Conservation (phyloP, 2,888 invertebrate genomes). For the Xestia ashworthii region DNA sequence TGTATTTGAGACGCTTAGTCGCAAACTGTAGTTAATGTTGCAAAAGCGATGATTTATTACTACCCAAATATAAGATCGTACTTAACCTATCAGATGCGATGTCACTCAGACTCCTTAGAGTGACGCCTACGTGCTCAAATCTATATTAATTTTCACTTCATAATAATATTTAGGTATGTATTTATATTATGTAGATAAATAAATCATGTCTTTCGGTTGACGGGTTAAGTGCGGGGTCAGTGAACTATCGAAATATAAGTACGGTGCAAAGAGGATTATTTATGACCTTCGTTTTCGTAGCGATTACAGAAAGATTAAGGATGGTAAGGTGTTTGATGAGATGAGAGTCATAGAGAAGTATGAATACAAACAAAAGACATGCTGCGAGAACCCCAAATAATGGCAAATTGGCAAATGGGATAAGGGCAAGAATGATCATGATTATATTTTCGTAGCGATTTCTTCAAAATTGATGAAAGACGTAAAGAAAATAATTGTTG, state of each 20-base stretch:
- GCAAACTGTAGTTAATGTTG: conserved; percentile 40
- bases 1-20: conserved; percentile 10
- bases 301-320: not conserved
- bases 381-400: no score
- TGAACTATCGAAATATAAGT: conserved; percentile 19
- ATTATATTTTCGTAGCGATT: not conserved
- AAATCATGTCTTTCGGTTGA: conserved; percentile 36
- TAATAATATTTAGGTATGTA: conserved; percentile 28
- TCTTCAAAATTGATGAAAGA: not conserved
- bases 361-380: no score
- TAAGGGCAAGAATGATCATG: no score
- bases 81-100: conserved; percentile 51
- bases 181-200: conserved; percentile 33
- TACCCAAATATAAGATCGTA: conserved; percentile 35
- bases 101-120: conserved; percentile 49
- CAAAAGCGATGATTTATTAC: conserved; percentile 61
- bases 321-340: no score
- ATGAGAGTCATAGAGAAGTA: no score
- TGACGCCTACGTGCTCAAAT: conserved; percentile 20
- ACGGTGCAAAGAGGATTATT: not conserved
- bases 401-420: no score
- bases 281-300: not conserved
- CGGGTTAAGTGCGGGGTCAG: conserved; percentile 11
- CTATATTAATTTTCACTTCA: conserved; percentile 53
- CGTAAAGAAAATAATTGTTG: not conserved